Conservation (phyloP, 2,113 vertebrate genomes). For the Caracal caracal region DNA sequence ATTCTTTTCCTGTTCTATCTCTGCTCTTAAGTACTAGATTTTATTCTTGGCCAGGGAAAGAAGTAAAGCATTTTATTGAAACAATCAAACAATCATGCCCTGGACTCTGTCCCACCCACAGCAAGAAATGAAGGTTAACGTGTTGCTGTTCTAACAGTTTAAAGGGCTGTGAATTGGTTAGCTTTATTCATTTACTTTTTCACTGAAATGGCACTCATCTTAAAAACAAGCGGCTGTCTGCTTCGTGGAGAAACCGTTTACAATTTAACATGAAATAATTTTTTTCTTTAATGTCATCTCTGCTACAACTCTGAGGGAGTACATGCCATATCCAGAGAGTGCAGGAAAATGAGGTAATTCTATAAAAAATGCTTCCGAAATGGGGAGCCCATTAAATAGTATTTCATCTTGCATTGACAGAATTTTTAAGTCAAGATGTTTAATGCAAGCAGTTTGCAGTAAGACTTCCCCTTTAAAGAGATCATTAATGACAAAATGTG, state of each 20-base stretch:
- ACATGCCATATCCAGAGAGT: neutral
- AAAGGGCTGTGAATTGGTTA: neutral
- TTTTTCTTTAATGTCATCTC: neutral
- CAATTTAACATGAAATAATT: neutral
- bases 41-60: neutral
- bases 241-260: neutral
- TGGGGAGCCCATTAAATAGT: neutral
- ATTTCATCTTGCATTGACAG: neutral
- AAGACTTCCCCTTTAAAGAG: neutral
- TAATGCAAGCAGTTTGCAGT: neutral
- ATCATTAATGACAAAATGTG: neutral
- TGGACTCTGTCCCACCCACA: neutral
- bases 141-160: conserved; percentile 22
- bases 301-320: neutral
- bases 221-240: neutral
- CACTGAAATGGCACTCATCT: neutral
- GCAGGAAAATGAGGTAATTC: neutral
- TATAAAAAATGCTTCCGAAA: neutral
- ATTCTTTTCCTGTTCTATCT: neutral
- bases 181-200: neutral
- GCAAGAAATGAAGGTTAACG: conserved; percentile 8
- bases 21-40: conserved; percentile 5
- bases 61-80: conserved; percentile 17
- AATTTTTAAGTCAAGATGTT: neutral
- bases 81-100: neutral